phyloP scores from a whole-genome alignment of 2,888 invertebrate species.

The Drosophila limbata region DNA sequence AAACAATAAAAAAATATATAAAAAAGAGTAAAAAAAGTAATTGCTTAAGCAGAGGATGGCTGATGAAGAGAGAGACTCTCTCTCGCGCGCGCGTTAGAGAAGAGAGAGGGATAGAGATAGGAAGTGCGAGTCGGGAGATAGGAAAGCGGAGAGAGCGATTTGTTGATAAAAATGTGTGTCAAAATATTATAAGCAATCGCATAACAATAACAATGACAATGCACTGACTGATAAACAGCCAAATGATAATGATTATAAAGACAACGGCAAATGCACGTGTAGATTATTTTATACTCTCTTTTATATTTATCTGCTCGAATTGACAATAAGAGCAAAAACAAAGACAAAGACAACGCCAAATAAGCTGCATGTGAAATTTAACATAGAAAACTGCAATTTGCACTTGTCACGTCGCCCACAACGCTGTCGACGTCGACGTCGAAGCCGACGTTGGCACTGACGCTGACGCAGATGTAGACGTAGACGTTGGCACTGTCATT shows the following conservation, averaged over 20 bases:
- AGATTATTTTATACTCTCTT: conserved; percentile 18
- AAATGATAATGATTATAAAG: conserved; percentile 18
- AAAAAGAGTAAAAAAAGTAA: conserved; percentile 13
- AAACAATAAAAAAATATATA: conserved; percentile 5
- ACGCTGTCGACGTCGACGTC: conserved; percentile 11
- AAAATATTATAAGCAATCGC: conserved; percentile 42
- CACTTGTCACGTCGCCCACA: conserved; percentile 42
- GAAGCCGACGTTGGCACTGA: conserved; percentile 9
- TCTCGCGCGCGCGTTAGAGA: neutral
- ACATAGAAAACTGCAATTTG: conserved; percentile 27
- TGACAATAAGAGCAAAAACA: conserved; percentile 9
- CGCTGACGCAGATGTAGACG: conserved; percentile 19
- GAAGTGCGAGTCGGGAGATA: neutral
- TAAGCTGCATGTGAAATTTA: conserved; percentile 46
- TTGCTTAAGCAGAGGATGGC: conserved; percentile 9
- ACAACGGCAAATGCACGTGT: conserved; percentile 29
- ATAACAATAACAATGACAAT: conserved; percentile 19
- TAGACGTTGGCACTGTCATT: conserved; percentile 26
- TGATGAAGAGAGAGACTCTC: conserved; percentile 6
- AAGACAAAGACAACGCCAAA: conserved; percentile 27
- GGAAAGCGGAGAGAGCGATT: conserved; percentile 14
- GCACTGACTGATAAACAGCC: conserved; percentile 20
- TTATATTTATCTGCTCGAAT: neutral
- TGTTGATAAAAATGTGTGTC: conserved; percentile 75
- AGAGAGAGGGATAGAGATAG: neutral